These are phyloP conservation scores for Boloria selene DNA, from an alignment of 2,888 invertebrate species.

Conservation along the genomic window DNA sequence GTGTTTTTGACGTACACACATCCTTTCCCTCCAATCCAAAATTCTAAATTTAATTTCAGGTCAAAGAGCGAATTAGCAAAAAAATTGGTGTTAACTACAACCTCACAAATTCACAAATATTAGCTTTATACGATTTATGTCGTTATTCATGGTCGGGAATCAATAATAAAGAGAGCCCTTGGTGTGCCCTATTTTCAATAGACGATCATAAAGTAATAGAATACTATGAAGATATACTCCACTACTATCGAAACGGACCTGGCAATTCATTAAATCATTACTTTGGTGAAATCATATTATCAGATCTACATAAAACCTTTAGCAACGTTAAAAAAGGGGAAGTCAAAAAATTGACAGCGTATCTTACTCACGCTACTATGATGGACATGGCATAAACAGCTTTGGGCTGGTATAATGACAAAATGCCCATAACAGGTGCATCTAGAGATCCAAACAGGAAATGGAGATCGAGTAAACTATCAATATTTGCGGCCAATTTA, in stretches of 20 bases:
- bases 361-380: conserved; percentile 85
- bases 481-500: conserved; percentile 87
- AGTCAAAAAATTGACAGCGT: conserved; percentile 81
- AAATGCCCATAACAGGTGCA: conserved; percentile 77
- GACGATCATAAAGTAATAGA: too few species aligned
- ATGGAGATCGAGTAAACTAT: conserved; percentile 85
- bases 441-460: conserved; percentile 83
- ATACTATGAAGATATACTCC: too few species aligned
- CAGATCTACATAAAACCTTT: conserved; percentile 84
- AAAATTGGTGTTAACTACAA: conserved; percentile 69
- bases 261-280: conserved; percentile 78
- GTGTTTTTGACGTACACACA: too few species aligned
- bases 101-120: conserved; percentile 72
- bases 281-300: conserved; percentile 85
- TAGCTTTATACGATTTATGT: conserved; percentile 89
- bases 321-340: conserved; percentile 57
- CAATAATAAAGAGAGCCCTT: too few species aligned
- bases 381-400: conserved; percentile 85
- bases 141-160: conserved; percentile 84
- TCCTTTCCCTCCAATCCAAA: too few species aligned
- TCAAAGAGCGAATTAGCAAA: conserved; percentile 73
- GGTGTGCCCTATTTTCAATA: too few species aligned
- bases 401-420: conserved; percentile 85
- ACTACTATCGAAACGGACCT: conserved; percentile 83
- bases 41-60: conserved; percentile 43